These are phyloP conservation scores for Phocoena phocoena DNA, from an alignment of 2,113 vertebrate genomes.

Conservation along the genomic window DNA sequence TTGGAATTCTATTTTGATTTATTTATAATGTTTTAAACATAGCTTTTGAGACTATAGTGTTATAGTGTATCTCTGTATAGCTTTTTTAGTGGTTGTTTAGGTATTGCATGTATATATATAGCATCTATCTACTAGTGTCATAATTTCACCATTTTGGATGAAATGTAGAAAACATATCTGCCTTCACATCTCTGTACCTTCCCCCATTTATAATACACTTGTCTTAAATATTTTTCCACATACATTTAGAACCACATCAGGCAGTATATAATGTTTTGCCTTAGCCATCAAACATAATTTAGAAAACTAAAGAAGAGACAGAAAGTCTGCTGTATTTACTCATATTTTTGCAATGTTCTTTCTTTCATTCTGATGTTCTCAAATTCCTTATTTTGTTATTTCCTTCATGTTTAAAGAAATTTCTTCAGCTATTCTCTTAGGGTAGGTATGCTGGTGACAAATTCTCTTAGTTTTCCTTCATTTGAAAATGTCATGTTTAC, in stretches of 20 bases:
- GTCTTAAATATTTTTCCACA: background rate
- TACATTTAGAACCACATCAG: background rate
- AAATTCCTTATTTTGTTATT: background rate
- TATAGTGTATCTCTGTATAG: background rate
- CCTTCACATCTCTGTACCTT: background rate
- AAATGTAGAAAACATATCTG: background rate
- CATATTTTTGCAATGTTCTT: background rate
- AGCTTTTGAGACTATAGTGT: background rate
- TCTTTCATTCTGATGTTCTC: background rate
- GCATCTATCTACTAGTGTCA: background rate
- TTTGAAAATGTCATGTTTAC: background rate
- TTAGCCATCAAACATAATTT: background rate
- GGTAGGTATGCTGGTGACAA: background rate
- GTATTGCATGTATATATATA: background rate
- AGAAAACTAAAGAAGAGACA: background rate
- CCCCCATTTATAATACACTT: background rate
- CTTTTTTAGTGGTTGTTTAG: background rate
- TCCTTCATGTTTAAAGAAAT: background rate
- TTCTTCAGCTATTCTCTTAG: background rate
- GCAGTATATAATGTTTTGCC: background rate
- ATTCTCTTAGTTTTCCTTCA: background rate
- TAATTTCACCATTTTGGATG: background rate
- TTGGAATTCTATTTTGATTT: background rate
- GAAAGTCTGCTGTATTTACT: background rate
- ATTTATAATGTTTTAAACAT: background rate